phyloP scores from a whole-genome alignment of 2,113 vertebrate species.

The Pandion haliaetus region DNA sequence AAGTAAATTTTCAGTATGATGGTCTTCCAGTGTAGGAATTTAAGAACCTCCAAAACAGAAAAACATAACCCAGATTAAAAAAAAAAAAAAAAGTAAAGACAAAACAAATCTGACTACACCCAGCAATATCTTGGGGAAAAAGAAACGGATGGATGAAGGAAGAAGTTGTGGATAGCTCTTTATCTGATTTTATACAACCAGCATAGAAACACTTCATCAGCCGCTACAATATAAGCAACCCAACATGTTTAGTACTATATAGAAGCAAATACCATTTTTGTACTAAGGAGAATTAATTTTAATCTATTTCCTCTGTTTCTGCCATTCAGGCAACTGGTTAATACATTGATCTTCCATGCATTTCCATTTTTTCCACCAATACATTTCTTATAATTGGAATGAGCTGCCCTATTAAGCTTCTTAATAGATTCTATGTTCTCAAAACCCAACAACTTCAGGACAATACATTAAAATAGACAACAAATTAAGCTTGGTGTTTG shows the following conservation, averaged over 20 bases:
- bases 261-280: neutral
- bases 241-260: neutral
- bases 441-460: slow-evolving; percentile 32
- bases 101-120: neutral
- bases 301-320: neutral
- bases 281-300: neutral
- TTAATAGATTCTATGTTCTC: slow-evolving; percentile 55
- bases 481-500: slow-evolving; percentile 37
- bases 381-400: slow-evolving; percentile 58
- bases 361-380: slow-evolving; percentile 50
- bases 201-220: neutral
- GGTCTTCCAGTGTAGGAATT: neutral
- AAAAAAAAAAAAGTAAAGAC: no score
- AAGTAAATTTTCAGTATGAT: neutral
- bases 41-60: neutral
- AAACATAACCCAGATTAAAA: neutral
- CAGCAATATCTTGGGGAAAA: neutral
- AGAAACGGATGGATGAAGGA: neutral
- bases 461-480: slow-evolving; percentile 56
- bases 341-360: slow-evolving; percentile 37
- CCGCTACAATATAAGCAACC: neutral
- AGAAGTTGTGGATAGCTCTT: neutral
- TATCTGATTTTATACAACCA: neutral
- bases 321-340: slow-evolving; percentile 6
- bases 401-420: slow-evolving; percentile 56